Evolutionary conservation across 2,888 invertebrate genomes (phyloP), one percentile per base, ranked within the genome.

Genomic region (Drosophila robusta): DNA sequence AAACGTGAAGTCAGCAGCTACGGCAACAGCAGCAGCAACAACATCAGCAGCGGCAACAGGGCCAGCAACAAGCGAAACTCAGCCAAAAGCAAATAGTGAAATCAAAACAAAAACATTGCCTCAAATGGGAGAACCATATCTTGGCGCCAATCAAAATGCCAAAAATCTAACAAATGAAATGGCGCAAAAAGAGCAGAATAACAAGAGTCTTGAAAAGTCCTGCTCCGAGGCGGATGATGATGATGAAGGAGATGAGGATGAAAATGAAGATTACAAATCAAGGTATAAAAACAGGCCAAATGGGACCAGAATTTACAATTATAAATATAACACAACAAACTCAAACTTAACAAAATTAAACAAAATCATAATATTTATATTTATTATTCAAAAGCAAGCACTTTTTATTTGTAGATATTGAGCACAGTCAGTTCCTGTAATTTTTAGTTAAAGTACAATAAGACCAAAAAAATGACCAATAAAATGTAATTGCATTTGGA

Each of bases 31-130:
- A 29, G 45, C 52, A 36, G 14, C 51, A 75, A n/a, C 47, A 55
- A 38, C 65, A 44, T 14, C 73, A 41, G 29, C 57, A 41, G 16
- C 47, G 36, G 41, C 74, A 44, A 32, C 78, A 57, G 63, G 51
- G 66, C 45, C 65, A 72, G 73, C 75, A 74, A 78, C 83, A 80
- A 78, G 87, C 84, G 84, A 85, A 84, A 55, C 73, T 50, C 74
- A 70, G 66, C 51, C 69, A 64, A 87, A 84, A 84, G 79, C 76
- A 73, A 85, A 78, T 70, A 63, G 50, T 68, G 82, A 87, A 87
- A 86, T 77, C 87, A 89, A 86, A 86, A 86, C 87, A 84, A 89
- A 75, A 88, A 88, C 78, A 78, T 78, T 87, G 75, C 77, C 75
- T 72, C 73, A 75, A 79, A 67, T 67, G 58, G 78, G 68, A 83